Evolutionary conservation across 2,888 invertebrate genomes (phyloP).

Genomic region (Cremastinae sp.): DNA sequence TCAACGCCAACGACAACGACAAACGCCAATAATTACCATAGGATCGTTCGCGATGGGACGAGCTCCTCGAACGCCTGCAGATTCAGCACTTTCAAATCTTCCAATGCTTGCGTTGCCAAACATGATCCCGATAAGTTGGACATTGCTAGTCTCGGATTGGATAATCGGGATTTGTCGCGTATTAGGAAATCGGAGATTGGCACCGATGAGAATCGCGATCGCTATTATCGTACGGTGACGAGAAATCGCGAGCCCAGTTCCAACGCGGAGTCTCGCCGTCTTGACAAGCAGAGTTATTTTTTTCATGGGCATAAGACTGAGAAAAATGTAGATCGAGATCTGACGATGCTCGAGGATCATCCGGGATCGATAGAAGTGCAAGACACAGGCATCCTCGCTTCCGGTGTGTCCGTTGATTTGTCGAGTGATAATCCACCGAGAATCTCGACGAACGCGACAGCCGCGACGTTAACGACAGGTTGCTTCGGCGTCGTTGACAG

Average conservation of each 20-base stretch:
- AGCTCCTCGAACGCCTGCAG: slow-evolving; percentile 54
- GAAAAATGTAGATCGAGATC: slow-evolving; percentile 72
- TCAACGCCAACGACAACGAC: slow-evolving; percentile 58
- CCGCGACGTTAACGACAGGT: slow-evolving; percentile 60
- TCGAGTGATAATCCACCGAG: slow-evolving; percentile 50
- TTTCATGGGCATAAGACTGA: slow-evolving; percentile 77
- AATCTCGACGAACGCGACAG: neutral
- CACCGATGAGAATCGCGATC: slow-evolving; percentile 60
- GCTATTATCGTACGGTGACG: slow-evolving; percentile 54
- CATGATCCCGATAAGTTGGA: slow-evolving; percentile 65
- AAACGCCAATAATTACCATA: slow-evolving; percentile 49
- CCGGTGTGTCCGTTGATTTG: slow-evolving; percentile 29
- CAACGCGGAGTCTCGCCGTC: slow-evolving; percentile 66
- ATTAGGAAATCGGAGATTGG: slow-evolving; percentile 62
- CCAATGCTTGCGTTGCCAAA: slow-evolving; percentile 60
- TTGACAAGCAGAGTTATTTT: slow-evolving; percentile 76
- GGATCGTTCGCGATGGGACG: slow-evolving; percentile 55
- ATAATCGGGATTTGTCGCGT: slow-evolving; percentile 66
- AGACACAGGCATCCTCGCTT: too few species aligned
- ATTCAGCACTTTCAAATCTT: slow-evolving; percentile 76
- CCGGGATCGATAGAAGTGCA: slow-evolving; percentile 37
- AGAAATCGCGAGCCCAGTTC: slow-evolving; percentile 56
- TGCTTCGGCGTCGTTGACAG: slow-evolving; percentile 65
- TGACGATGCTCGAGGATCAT: slow-evolving; percentile 63
- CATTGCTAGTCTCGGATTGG: slow-evolving; percentile 68